Percentiles rank a stretch among this genome's conserved stretches.
Evolutionary conservation across 2,113 vertebrate species (phyloP).

Genomic region (Trachemys scripta): DNA sequence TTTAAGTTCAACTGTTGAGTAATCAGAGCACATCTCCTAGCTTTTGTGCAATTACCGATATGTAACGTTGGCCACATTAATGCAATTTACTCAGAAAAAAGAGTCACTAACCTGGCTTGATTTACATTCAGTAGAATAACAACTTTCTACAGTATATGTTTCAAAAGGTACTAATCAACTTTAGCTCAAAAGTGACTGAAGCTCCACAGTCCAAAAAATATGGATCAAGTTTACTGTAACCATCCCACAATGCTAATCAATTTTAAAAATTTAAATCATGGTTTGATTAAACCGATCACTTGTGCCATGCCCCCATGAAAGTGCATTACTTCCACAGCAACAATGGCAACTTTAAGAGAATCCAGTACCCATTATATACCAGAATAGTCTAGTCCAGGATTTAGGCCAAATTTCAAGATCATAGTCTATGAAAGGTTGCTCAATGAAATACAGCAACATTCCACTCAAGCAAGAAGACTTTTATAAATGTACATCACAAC

Average conservation of each 20-base stretch:
- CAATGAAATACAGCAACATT: not conserved
- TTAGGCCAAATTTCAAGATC: not conserved
- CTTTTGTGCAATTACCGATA: slow-evolving; percentile 73
- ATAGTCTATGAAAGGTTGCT: not conserved
- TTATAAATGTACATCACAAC: not conserved
- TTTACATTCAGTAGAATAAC: slow-evolving; percentile 3
- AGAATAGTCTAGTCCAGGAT: not conserved
- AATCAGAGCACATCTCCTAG: slow-evolving; percentile 70
- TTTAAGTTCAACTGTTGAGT: slow-evolving; percentile 77
- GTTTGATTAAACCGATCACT: slow-evolving; percentile 55
- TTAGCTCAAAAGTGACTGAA: not conserved
- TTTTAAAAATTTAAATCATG: not conserved
- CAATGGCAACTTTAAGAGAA: not conserved
- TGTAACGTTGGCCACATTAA: slow-evolving; percentile 77
- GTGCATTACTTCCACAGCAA: slow-evolving; percentile 45
- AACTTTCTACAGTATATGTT: not conserved
- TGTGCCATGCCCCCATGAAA: slow-evolving; percentile 57
- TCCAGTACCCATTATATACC: not conserved
- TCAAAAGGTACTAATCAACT: not conserved
- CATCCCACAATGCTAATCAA: not conserved
- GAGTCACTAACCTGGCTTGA: slow-evolving; percentile 67
- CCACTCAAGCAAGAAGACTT: not conserved
- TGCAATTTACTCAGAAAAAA: slow-evolving; percentile 80
- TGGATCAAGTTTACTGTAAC: not conserved
- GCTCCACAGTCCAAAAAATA: not conserved